phyloP scores from a whole-genome alignment of 2,888 invertebrate genomes.

The Dynastes grantii region DNA sequence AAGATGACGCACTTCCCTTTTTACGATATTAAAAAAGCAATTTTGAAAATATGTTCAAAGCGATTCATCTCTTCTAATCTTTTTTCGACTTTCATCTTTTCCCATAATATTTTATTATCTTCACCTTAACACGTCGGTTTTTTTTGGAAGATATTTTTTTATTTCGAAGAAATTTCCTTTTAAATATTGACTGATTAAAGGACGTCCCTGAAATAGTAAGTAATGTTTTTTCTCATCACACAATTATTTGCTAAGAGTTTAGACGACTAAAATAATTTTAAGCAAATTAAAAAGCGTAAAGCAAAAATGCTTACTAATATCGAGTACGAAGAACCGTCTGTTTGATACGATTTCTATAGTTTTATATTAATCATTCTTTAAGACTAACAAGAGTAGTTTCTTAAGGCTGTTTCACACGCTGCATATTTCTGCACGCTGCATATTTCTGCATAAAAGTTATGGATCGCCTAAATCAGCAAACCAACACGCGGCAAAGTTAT shows the following conservation, averaged over 20 bases:
- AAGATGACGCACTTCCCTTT: conserved; percentile 25
- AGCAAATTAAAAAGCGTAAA: no score
- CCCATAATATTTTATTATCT: not conserved
- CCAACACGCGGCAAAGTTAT: no score
- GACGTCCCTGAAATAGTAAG: not conserved
- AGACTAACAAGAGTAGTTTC: no score
- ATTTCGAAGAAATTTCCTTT: not conserved
- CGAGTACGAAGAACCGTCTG: no score
- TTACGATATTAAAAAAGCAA: conserved; percentile 35
- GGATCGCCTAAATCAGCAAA: no score
- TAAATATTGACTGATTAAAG: not conserved
- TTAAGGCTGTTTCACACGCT: no score
- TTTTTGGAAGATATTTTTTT: not conserved
- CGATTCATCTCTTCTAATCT: conserved; percentile 29
- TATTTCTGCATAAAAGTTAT: no score
- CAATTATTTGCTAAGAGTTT: not conserved
- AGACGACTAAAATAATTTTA: no score
- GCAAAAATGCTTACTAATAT: no score
- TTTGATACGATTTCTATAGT: no score
- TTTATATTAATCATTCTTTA: no score
- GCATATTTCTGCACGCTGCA: no score
- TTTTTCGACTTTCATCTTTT: conserved; percentile 5
- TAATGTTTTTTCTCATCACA: not conserved
- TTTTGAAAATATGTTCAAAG: conserved; percentile 27
- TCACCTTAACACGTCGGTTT: not conserved